phyloP scores from a whole-genome alignment of 1,140 invertebrate genomes.

The Saccostrea glomerata region DNA sequence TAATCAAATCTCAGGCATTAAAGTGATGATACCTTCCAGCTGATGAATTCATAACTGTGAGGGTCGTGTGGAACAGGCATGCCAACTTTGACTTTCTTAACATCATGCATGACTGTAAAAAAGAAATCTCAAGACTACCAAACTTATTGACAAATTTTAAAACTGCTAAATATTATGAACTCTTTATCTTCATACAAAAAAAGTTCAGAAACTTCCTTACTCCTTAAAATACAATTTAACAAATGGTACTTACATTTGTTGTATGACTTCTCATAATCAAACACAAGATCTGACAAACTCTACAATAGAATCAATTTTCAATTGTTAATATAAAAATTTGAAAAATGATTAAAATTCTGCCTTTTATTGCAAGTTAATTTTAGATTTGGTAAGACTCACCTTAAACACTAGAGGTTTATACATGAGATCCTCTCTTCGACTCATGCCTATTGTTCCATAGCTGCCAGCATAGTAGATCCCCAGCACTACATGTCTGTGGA shows the following conservation, averaged over 20 bases:
- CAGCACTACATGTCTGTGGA: slow-evolving; percentile 79
- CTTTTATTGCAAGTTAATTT: not conserved
- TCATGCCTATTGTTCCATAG: slow-evolving; percentile 79
- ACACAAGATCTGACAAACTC: slow-evolving; percentile 73
- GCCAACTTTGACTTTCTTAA: slow-evolving; percentile 75
- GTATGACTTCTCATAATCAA: slow-evolving; percentile 76
- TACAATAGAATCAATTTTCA: slow-evolving; percentile 60
- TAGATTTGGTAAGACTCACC: slow-evolving; percentile 57
- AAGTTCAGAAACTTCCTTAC: not conserved
- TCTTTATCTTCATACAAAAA: not conserved
- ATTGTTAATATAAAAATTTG: not conserved
- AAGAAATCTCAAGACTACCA: not conserved
- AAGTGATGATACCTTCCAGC: slow-evolving; percentile 72
- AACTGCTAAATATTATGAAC: not conserved
- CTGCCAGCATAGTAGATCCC: slow-evolving; percentile 76
- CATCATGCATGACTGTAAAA: slow-evolving; percentile 70
- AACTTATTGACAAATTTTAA: not conserved
- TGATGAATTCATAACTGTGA: slow-evolving; percentile 74
- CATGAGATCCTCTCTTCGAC: slow-evolving; percentile 78
- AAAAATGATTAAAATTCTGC: not conserved
- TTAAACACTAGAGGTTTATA: slow-evolving; percentile 78
- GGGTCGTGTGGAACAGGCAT: slow-evolving; percentile 74
- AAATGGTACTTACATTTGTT: slow-evolving; percentile 71
- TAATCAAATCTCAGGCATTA: not conserved
- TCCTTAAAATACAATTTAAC: too few species aligned